A percentile compares a stretch with the other conserved stretches of the same genome.
Conservation (phyloP, 1,140 invertebrate species). For the Mycetomoellerius zeteki region DNA sequence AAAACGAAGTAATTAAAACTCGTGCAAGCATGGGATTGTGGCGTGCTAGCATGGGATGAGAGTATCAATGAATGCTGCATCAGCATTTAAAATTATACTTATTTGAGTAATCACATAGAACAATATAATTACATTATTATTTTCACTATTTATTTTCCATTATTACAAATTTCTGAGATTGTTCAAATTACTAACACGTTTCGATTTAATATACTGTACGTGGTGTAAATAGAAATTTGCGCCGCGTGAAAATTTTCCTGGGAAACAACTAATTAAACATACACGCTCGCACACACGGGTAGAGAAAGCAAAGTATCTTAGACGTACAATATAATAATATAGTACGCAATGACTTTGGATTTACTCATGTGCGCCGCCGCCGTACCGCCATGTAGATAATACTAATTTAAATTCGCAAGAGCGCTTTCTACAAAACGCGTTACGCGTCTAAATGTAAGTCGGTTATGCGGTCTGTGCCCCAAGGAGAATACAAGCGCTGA, state of each 20-base stretch:
- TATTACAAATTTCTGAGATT: neutral
- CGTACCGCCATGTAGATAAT: neutral
- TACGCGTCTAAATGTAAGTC: constrained; percentile 60
- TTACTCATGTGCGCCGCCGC: neutral
- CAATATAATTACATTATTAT: constrained; percentile 7
- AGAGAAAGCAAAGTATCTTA: constrained; percentile 17
- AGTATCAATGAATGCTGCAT: neutral
- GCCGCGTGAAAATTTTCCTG: neutral
- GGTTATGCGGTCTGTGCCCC: constrained; percentile 65
- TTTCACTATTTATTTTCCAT: neutral
- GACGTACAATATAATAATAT: constrained; percentile 7
- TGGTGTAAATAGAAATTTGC: neutral
- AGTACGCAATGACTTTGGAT: neutral
- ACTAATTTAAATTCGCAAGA: constrained; percentile 65
- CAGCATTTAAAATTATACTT: neutral
- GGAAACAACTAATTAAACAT: constrained; percentile 17
- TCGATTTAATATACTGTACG: neutral
- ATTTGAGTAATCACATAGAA: neutral
- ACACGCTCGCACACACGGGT: neutral
- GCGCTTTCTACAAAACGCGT: constrained; percentile 39
- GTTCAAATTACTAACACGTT: neutral
- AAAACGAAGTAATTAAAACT: no score
- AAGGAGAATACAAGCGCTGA: constrained; percentile 37
- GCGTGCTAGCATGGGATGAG: neutral
- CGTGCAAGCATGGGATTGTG: constrained; percentile 6